phyloP scores from a whole-genome alignment of 2,113 vertebrate genomes.

The Octodon degus region DNA sequence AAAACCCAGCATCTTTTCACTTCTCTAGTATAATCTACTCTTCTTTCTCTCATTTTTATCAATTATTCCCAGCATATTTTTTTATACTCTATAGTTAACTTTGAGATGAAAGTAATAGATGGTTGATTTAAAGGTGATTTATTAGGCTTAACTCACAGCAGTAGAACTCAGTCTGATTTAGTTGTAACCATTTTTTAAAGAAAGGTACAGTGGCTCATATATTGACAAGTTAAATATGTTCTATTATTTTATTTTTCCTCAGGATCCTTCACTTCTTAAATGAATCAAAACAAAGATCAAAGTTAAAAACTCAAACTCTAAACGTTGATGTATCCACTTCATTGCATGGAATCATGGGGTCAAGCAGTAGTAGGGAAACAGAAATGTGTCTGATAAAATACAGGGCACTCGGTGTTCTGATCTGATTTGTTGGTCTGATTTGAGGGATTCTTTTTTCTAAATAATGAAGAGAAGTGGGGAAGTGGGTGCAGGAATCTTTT shows the following conservation, averaged over 20 bases:
- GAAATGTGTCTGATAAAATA: neutral
- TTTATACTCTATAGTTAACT: constrained; percentile 18
- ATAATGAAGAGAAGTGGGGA: neutral
- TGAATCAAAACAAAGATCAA: neutral
- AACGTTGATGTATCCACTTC: neutral
- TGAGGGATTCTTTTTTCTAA: constrained; percentile 4
- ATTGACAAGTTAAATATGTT: neutral
- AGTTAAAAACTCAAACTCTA: neutral
- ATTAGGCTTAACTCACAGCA: neutral
- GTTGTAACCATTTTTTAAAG: neutral
- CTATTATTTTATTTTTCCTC: neutral
- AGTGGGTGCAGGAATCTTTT: neutral
- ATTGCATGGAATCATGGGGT: neutral
- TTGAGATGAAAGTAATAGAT: constrained; percentile 46
- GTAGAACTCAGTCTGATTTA: neutral
- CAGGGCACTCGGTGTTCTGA: neutral
- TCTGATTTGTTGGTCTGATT: neutral
- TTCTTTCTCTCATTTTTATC: neutral
- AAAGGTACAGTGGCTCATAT: neutral
- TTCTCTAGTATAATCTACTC: neutral
- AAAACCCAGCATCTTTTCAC: neutral
- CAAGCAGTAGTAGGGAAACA: neutral
- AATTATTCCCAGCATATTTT: constrained; percentile 18
- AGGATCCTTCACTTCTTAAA: neutral
- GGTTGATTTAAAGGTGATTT: constrained; percentile 21